phyloP scores from a whole-genome alignment of 2,797 vertebrate species.

The Fratercula arctica region DNA sequence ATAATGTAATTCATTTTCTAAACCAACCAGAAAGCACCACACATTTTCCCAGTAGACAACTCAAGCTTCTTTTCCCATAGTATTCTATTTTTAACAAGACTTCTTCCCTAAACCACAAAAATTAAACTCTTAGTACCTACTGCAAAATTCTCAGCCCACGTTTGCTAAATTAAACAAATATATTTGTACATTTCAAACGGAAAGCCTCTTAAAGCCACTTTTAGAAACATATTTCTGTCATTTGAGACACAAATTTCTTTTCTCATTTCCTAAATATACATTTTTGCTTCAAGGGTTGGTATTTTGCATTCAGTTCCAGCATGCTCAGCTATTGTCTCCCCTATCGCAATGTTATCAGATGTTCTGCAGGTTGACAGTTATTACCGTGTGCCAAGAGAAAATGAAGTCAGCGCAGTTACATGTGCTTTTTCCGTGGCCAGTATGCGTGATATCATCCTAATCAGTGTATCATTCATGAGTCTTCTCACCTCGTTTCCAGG shows the following conservation, averaged over 20 bases:
- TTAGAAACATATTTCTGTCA: not conserved
- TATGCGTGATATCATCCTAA: constrained; percentile 4
- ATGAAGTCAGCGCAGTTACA: constrained; percentile 57
- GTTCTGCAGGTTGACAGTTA: constrained; percentile 37
- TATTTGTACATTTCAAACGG: not conserved
- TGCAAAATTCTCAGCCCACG: not conserved
- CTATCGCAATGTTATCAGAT: not conserved
- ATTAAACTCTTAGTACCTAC: not conserved
- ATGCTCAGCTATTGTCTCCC: not conserved
- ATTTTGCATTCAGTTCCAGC: constrained; percentile 1
- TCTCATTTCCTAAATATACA: not conserved
- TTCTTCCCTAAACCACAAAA: not conserved
- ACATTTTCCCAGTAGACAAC: not conserved
- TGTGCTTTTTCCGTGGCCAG: not conserved
- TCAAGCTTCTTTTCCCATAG: not conserved
- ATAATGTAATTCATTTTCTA: not conserved
- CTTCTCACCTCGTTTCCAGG: constrained; percentile 15
- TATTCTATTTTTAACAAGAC: not conserved
- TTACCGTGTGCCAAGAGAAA: not conserved
- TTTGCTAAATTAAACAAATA: not conserved
- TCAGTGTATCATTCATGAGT: constrained; percentile 14
- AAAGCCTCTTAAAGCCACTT: not conserved
- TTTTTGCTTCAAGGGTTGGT: not conserved
- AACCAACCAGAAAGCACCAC: not conserved
- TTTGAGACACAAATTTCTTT: not conserved